Conservation (phyloP, 2,888 invertebrate species). For the Hipparchia sbordonii region DNA sequence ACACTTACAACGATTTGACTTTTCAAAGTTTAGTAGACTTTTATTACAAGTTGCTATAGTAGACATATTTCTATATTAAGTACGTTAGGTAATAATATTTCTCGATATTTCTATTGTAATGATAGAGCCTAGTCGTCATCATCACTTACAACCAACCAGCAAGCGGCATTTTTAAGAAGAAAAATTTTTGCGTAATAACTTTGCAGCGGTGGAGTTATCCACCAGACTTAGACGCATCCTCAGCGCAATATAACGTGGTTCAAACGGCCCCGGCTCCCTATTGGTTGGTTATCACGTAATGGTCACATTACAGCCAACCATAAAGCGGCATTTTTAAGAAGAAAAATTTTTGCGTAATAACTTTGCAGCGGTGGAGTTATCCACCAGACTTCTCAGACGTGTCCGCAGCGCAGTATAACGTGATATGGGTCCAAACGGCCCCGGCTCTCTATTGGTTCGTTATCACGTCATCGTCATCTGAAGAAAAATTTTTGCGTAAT, state of each 20-base stretch:
- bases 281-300: background rate
- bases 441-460: background rate
- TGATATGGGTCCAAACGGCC: background rate
- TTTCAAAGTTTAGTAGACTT: no score
- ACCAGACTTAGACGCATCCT: no score
- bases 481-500: no score
- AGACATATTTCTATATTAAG: no score
- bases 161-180: background rate
- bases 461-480: background rate
- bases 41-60: no score
- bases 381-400: constrained; percentile 44
- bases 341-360: no score
- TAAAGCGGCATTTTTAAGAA: background rate
- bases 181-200: constrained; percentile 4
- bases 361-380: no score
- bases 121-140: background rate
- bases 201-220: constrained; percentile 10
- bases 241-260: no score
- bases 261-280: no score
- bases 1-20: no score
- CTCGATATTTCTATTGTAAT: no score
- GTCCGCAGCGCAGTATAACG: constrained; percentile 42
- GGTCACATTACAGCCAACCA: background rate
- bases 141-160: background rate
- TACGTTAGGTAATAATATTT: no score